Evolutionary conservation across 2,113 vertebrate species (phyloP).

Genomic region (Notarius quadriscutis): DNA sequence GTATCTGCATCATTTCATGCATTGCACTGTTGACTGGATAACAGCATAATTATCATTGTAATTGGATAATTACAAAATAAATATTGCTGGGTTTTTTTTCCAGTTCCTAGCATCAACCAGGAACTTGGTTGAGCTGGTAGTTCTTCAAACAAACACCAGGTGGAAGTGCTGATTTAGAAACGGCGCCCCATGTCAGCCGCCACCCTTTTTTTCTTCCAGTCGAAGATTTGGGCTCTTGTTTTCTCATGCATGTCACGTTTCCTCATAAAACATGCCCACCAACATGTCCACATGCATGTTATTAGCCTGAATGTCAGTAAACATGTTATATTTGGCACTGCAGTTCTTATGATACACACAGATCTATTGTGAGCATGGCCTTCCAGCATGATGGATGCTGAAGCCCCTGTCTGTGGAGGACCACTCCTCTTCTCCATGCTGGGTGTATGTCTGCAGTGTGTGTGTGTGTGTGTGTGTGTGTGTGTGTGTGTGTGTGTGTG

Average conservation of each 20-base stretch:
- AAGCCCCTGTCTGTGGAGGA: constrained; percentile 15
- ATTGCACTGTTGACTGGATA: no score
- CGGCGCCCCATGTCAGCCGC: constrained; percentile 10
- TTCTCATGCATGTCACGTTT: constrained; percentile 55
- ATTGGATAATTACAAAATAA: no score
- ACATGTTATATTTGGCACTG: not conserved
- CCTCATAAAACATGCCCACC: constrained; percentile 40
- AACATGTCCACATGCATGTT: constrained; percentile 10
- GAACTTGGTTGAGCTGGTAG: not conserved
- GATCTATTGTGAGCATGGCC: not conserved
- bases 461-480: constrained; percentile 2
- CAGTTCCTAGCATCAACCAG: not conserved
- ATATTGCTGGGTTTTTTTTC: no score
- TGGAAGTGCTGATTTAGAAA: constrained; percentile 34
- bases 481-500: constrained; percentile 32
- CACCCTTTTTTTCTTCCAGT: constrained; percentile 43
- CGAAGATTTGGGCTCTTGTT: constrained; percentile 27
- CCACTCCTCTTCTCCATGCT: constrained; percentile 35
- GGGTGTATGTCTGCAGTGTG: constrained; percentile 38
- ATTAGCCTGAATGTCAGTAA: constrained; percentile 25
- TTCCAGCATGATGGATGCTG: constrained; percentile 18
- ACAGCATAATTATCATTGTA: no score
- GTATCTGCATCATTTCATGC: no score
- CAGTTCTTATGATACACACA: not conserved
- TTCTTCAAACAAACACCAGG: constrained; percentile 38